These are phyloP conservation scores for Gallinago solitaria DNA, from an alignment of 2,797 vertebrate species.

Conservation along the genomic window DNA sequence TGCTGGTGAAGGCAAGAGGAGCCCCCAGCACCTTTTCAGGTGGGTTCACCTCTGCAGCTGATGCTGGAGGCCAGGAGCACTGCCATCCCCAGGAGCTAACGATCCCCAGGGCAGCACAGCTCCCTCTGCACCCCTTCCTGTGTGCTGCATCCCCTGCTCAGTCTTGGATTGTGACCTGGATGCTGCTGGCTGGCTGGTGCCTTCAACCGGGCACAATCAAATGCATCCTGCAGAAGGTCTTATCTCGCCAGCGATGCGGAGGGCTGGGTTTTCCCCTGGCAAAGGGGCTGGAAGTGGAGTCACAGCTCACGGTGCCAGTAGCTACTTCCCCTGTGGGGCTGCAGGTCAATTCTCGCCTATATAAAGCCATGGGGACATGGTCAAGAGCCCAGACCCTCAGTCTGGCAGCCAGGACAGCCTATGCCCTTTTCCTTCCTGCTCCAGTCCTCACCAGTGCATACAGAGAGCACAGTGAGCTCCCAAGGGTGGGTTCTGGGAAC, in stretches of 20 bases:
- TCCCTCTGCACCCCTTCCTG: background rate
- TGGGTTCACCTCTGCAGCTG: background rate
- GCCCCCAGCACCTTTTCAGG: background rate
- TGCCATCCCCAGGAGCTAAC: background rate
- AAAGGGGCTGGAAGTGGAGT: background rate
- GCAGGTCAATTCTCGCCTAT: background rate
- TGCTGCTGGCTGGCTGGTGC: background rate
- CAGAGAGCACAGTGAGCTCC: background rate
- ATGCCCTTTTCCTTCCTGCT: background rate
- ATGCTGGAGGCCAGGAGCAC: background rate
- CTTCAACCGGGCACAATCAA: background rate
- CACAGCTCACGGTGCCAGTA: background rate
- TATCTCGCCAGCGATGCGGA: background rate
- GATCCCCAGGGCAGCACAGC: background rate
- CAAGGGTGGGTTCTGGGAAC: background rate
- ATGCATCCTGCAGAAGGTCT: background rate
- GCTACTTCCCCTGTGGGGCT: background rate
- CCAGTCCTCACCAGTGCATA: background rate
- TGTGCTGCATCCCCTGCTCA: background rate
- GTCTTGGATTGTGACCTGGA: background rate
- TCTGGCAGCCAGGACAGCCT: background rate
- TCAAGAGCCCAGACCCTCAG: background rate
- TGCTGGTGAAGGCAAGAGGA: rapidly evolving
- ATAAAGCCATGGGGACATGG: background rate
- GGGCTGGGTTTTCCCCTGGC: background rate